Evolutionary conservation across 1,140 invertebrate genomes (phyloP).

Genomic region (Euschistus heros): DNA sequence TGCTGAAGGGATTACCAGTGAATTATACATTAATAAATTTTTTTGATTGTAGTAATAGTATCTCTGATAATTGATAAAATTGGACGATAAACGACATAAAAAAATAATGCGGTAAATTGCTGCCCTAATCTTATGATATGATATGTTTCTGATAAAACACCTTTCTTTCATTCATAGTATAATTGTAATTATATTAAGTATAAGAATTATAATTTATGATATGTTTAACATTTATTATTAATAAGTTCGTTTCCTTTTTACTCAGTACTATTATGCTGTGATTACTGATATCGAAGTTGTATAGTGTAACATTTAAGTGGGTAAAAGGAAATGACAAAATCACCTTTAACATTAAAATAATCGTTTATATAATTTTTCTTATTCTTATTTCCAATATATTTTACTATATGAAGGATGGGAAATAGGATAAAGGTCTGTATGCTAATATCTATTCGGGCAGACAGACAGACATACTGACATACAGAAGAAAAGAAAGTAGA

Average conservation of each 20-base stretch:
- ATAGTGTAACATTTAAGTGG: too few species aligned
- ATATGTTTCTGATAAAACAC: slow-evolving; percentile 11
- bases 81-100: background rate
- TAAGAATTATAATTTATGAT: slow-evolving; percentile 15
- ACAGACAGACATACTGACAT: background rate
- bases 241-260: background rate
- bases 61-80: background rate
- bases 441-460: background rate
- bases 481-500: slow-evolving; percentile 12
- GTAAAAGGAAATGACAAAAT: too few species aligned
- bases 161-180: background rate
- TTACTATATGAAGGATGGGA: too few species aligned
- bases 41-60: background rate
- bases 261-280: background rate
- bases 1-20: slow-evolving; percentile 12
- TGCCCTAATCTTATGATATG: slow-evolving; percentile 8
- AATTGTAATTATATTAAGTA: slow-evolving; percentile 2
- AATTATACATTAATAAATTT: background rate
- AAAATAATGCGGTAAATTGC: slow-evolving; percentile 14
- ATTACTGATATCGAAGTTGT: too few species aligned
- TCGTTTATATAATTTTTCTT: too few species aligned
- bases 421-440: too few species aligned
- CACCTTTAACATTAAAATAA: too few species aligned
- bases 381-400: too few species aligned
- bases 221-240: slow-evolving; percentile 17